Evolutionary conservation across 2,888 invertebrate species (phyloP), one percentile per base, ranked within the genome.

Genomic region (Drosophila rellima): DNA sequence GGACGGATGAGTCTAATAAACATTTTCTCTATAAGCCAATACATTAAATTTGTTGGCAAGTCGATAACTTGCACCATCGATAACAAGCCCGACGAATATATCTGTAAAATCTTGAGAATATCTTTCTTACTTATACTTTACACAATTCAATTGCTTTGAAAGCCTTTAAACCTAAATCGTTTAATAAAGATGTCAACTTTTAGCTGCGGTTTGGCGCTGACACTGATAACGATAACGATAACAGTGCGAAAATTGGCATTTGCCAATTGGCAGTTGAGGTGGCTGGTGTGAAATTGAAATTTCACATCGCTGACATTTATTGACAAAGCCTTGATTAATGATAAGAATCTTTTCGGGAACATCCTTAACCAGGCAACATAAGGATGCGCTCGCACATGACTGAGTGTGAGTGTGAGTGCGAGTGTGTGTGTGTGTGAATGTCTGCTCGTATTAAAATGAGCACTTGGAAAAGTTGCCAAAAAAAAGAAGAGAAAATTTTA

Each of bases 261-360:
- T 90, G 78, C 17, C 79, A 77, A 74, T 75, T 68, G 75, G 57
- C 52, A 63, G 76, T 74, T 62, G 74, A 56, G 79, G 66, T 71
- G 78, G 50, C 59, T 75, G 72, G 91, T 91, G 89, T 82, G 87
- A 91, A 91, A 92, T 89, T 89, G 73, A 77, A 91, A 91, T 91
- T 91, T 92, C 88, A 90, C 90, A 86, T 81, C 70, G 68, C 74
- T 90, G 92, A 92, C 92, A 91, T 92, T 92, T 92, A 92, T 92
- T 90, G 92, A 91, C 92, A 85, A 89, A 84, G 74, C 75, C 81
- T 77, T 92, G 92, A 92, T 92, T 92, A 92, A 92, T 92, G 91
- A 91, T 80, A 82, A 88, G 80, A 82, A 90, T 84, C 74, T 74
- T 48, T 56, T 20, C 48, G 65, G 18, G 51, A 64, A 65, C 63